Evolutionary conservation across 2,888 invertebrate species (phyloP), one percentile per base, ranked within the genome.

Genomic region (Drosophila cognata): DNA sequence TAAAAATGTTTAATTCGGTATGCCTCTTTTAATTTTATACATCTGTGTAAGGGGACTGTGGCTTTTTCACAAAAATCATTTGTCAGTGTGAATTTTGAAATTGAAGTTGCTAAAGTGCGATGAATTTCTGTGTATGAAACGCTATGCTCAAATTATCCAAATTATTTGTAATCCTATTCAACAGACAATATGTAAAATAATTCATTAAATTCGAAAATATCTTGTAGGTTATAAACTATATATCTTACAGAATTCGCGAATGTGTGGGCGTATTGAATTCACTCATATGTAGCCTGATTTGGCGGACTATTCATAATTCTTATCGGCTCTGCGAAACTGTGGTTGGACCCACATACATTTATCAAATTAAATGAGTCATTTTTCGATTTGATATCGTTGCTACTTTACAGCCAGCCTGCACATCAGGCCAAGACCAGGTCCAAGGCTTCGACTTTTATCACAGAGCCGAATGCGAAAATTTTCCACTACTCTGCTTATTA

Each of bases 321-420:
- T 81, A 81, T 78, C 78, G 53, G 52, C 33, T 60, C 13, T 18
- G 61, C 65, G 79, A 70, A 72, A 46, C 70, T 72, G 53, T 77
- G 67, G 52, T 61, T 69, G 21, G 4, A n/a, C 57, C 64, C 65
- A 6, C 33, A 63, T 56, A 58, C 66, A 69, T 60, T 13, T 2
- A 41, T 21, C 33, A 59, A 43, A 48, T 65, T 28, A 63, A 81
- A 29, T 88, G 76, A 76, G 70, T 82, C 79, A 78, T 41, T 70
- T 46, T 59, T 52, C 51, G 38, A 70, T 70, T 79, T 76, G 60
- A 86, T 86, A 89, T 89, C 74, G 13, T 61, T 33, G n/a, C 55
- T 64, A 46, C 18, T 50, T 38, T 28, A 25, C 41, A 51, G 29
- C 16, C 31, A 38, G 36, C 31, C 18, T 18, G 13, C 16, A 18